phyloP scores from a whole-genome alignment of 2,888 invertebrate species.

The Horisme vitalbata region DNA sequence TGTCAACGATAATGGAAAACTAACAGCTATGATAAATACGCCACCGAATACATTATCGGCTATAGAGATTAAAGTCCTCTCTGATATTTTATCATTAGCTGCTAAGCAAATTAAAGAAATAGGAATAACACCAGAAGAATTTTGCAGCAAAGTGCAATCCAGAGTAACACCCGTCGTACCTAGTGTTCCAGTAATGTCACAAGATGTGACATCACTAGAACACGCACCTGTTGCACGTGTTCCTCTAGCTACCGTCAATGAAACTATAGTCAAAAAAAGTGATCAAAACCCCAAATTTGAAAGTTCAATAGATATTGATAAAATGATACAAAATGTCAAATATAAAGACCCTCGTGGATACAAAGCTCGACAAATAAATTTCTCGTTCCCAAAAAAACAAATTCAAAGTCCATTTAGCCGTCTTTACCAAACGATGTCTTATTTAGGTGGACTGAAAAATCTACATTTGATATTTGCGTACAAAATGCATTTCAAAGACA shows the following conservation, averaged over 20 bases:
- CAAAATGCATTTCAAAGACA: conserved; percentile 1
- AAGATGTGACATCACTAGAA: neutral
- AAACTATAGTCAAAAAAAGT: neutral
- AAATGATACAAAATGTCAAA: neutral
- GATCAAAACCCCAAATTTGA: neutral
- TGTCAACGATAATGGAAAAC: conserved; percentile 14
- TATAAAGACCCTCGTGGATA: neutral
- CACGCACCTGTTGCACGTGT: too few relatives aligned
- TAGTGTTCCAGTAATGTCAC: neutral
- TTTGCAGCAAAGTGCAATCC: conserved; percentile 20
- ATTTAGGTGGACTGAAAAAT: conserved; percentile 8
- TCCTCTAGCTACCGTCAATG: neutral
- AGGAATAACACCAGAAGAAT: conserved; percentile 22
- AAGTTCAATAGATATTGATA: neutral
- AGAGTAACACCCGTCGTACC: neutral
- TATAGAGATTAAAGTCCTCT: conserved; percentile 38
- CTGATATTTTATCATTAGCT: conserved; percentile 36
- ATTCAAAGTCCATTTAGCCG: neutral
- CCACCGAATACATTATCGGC: conserved; percentile 32
- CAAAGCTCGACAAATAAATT: conserved; percentile 1
- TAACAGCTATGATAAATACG: conserved; percentile 22
- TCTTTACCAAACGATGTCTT: conserved; percentile 12
- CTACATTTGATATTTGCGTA: conserved; percentile 6
- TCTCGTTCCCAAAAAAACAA: neutral
- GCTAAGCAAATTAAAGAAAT: conserved; percentile 33